Evolutionary conservation across 2,888 invertebrate species (phyloP).

Genomic region (Isotomurus palustris): DNA sequence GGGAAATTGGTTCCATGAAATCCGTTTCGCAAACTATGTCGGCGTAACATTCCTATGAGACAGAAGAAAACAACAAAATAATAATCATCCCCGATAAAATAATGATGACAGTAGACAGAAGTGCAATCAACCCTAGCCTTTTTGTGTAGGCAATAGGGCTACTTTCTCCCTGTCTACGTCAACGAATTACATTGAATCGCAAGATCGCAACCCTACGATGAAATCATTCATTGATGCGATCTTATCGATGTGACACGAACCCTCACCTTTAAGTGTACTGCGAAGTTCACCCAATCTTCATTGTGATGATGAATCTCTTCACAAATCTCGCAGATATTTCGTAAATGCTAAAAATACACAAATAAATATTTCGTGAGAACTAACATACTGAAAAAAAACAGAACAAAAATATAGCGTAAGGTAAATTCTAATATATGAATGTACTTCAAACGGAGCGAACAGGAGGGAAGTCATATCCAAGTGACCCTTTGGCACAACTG

Average conservation of each 20-base stretch:
- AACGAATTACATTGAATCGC: too few species aligned
- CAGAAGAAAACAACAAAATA: conserved; percentile 7
- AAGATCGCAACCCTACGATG: too few species aligned
- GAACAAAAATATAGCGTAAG: too few species aligned
- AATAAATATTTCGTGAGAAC: too few species aligned
- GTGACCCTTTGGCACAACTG: conserved; percentile 46
- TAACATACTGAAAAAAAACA: too few species aligned
- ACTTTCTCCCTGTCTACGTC: neutral
- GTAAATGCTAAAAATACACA: conserved; percentile 37
- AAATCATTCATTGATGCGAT: too few species aligned
- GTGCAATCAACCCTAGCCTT: too few species aligned
- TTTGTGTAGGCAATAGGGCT: neutral
- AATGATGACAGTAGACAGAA: too few species aligned
- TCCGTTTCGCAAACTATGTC: conserved; percentile 45
- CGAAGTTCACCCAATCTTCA: conserved; percentile 36
- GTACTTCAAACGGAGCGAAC: conserved; percentile 44
- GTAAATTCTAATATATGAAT: too few species aligned
- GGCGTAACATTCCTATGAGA: conserved; percentile 41
- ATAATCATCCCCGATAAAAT: too few species aligned
- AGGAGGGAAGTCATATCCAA: conserved; percentile 44
- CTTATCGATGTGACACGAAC: too few species aligned
- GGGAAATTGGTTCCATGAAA: conserved; percentile 46
- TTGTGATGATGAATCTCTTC: conserved; percentile 43
- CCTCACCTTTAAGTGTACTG: conserved; percentile 37
- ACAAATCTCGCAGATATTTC: conserved; percentile 44